These are phyloP conservation scores for Stenchaetothrips biformis DNA, from an alignment of 2,888 invertebrate species.

Conservation along the genomic window DNA sequence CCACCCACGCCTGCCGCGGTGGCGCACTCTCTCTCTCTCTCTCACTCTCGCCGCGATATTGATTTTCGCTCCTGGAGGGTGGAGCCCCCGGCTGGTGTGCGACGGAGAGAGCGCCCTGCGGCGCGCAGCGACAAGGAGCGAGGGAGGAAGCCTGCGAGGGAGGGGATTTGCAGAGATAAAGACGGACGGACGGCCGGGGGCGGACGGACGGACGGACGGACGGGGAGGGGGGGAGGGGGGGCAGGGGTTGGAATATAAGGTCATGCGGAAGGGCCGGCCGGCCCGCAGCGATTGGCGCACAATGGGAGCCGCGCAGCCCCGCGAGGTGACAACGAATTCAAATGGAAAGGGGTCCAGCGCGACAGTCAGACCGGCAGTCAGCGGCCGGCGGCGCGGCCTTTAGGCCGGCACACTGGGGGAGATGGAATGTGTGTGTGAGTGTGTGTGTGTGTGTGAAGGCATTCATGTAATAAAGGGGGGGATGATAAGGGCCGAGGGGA, in stretches of 20 bases:
- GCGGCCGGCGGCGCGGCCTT: too few species aligned
- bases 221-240: not conserved
- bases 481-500: too few species aligned
- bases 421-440: too few species aligned
- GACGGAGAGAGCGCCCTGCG: not conserved
- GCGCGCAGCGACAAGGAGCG: not conserved
- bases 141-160: not conserved
- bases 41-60: not conserved
- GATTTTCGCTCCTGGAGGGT: conserved; percentile 28
- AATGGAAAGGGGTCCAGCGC: too few species aligned
- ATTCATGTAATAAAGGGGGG: too few species aligned
- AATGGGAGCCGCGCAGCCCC: too few species aligned
- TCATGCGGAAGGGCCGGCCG: conserved; percentile 9
- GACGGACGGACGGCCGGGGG: not conserved
- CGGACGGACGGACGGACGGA: not conserved
- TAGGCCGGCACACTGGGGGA: too few species aligned
- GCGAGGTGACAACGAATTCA: too few species aligned
- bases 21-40: not conserved
- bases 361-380: too few species aligned
- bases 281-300: too few species aligned
- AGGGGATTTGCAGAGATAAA: not conserved
- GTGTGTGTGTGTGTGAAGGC: too few species aligned
- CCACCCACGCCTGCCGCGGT: not conserved
- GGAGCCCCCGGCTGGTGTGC: conserved; percentile 28
- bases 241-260: conserved; percentile 24